A percentile compares a stretch with the other conserved stretches of the same genome.
Conservation (phyloP, 2,888 invertebrate genomes). For the Cyrtodaria siliqua region DNA sequence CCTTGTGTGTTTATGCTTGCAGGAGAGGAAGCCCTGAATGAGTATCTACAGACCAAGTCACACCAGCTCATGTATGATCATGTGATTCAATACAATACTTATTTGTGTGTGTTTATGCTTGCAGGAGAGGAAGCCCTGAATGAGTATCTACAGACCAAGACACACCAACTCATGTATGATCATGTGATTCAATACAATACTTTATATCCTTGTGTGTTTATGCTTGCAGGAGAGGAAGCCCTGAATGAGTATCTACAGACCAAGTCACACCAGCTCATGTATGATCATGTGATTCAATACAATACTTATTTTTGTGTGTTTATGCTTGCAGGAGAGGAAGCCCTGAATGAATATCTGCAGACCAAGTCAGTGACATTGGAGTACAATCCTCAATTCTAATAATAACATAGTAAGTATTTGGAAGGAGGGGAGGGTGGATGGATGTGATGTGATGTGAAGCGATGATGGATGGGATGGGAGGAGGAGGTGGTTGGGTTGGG, state of each 20-base stretch:
- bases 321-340: slow-evolving; percentile 91
- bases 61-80: no score
- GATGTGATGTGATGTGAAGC: no score
- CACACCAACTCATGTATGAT: no score
- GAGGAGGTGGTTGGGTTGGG: no score
- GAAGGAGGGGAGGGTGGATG: no score
- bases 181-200: no score
- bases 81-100: not conserved
- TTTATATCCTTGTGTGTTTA: no score
- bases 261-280: no score
- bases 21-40: slow-evolving; percentile 97
- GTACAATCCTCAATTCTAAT: slow-evolving; percentile 87
- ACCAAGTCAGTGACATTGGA: slow-evolving; percentile 98
- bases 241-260: slow-evolving; percentile 98
- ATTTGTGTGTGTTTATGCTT: not conserved
- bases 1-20: no score
- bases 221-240: slow-evolving; percentile 92
- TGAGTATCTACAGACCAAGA: slow-evolving; percentile 98
- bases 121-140: slow-evolving; percentile 95
- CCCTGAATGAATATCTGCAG: slow-evolving; percentile 97
- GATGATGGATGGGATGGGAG: no score
- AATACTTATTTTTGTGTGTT: not conserved
- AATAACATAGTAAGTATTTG: no score
- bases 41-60: slow-evolving; percentile 98
- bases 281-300: not conserved